These are phyloP conservation scores for Drosophila percnosoma DNA, from an alignment of 2,888 invertebrate genomes.

Conservation along the genomic window DNA sequence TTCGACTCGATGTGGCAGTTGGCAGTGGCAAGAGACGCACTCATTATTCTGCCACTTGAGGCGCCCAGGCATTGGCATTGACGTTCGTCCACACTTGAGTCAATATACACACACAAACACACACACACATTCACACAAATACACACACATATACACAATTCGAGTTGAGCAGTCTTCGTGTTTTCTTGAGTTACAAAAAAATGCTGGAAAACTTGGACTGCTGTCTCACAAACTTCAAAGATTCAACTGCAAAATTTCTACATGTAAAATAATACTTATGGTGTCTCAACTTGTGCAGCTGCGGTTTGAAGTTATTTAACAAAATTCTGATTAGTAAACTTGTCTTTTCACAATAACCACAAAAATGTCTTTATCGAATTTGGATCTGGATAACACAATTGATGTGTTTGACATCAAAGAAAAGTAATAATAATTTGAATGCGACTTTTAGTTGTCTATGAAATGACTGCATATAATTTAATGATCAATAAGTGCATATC, in stretches of 20 bases:
- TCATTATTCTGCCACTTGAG: conserved; percentile 70
- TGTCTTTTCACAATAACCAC: not conserved
- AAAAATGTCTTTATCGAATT: not conserved
- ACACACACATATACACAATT: not conserved
- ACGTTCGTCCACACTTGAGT: conserved; percentile 46
- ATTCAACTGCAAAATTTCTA: not conserved
- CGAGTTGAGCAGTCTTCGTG: conserved; percentile 21
- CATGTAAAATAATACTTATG: not conserved
- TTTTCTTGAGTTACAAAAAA: conserved; percentile 4
- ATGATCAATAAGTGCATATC: not conserved
- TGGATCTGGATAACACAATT: not conserved
- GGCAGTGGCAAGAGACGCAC: conserved; percentile 51
- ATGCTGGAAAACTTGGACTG: not conserved
- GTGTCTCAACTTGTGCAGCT: not conserved
- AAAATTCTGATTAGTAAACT: not conserved
- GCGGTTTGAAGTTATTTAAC: not conserved
- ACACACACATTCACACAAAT: conserved; percentile 4
- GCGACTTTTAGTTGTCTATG: not conserved
- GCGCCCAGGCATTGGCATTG: conserved; percentile 56
- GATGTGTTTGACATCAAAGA: not conserved
- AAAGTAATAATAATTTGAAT: not conserved
- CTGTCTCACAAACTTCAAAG: not conserved
- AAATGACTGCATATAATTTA: not conserved
- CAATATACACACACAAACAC: conserved; percentile 23
- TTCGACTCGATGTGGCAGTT: conserved; percentile 30